Base-by-base conservation (phyloP, 2,797 vertebrate genomes). In the Gambelia wislizenii region DNA sequence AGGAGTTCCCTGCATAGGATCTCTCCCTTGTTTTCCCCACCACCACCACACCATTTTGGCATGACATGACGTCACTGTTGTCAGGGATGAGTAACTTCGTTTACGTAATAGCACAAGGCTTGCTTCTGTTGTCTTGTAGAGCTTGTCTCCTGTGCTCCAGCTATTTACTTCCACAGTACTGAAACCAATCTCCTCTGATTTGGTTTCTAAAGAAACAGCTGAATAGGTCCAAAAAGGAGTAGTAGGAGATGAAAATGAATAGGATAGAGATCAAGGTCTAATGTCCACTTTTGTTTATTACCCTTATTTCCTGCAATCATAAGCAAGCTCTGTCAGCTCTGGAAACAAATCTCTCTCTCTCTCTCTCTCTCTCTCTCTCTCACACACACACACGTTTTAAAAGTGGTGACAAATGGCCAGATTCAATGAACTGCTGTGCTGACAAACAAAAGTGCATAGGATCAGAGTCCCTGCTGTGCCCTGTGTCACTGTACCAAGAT, bases 51-150 rank as follows among this genome's bases (percentile, higher is more conserved):
- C 30, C 27, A 91, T 70, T 92, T 92, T 36, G 70, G 85, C 87
- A 87, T 95, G 90, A 70, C 90, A 87, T 96, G 95, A 96, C 90
- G 91, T 94, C 61, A 93, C 87, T 89, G 94, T 95, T 96, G 96
- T 96, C 95, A 96, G 69, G 89, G 95, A 96, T 97, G 97, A 97
- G 96, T 97, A 97, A 97, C 95, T 84, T 0, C 80, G 90, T 91
- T 67, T 59, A 92, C 89, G 94, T 86, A 85, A 39, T 84, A 84
- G 91, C 86, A 92, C 87, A 36, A 83, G 90, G 89, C 88, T 89
- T 80, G 85, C 84, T 84, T 83, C 64, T 82, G 59, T 88, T 75
- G 83, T 83, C 94, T 89, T 90, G 76, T 30, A 84, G 86, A 89
- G 87, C 91, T 83, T 90, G 92, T 30, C 83, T 91, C 89, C 92